Conservation (phyloP, 2,888 invertebrate genomes). For the Erebia palarica region DNA sequence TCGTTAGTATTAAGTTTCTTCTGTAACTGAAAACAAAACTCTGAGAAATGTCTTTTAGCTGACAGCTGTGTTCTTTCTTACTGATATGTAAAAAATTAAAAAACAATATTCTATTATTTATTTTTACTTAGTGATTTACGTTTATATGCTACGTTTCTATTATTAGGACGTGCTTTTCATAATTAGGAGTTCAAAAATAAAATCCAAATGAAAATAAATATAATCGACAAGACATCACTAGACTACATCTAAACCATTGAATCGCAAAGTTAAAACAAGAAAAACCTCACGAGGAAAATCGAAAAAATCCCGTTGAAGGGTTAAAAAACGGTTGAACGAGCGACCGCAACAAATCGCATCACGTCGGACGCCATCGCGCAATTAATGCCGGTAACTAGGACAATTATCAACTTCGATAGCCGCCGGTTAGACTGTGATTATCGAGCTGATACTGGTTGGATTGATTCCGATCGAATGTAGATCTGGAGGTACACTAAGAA, state of each 20-base stretch:
- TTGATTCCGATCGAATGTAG: constrained; percentile 21
- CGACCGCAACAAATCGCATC: constrained; percentile 30
- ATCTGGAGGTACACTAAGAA: constrained; percentile 7
- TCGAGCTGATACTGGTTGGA: constrained; percentile 29
- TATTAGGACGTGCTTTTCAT: background rate
- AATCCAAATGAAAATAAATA: background rate
- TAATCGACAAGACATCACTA: background rate
- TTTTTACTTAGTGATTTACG: too few species aligned
- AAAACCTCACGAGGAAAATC: background rate
- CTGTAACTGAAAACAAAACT: too few species aligned
- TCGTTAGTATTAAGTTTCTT: too few species aligned
- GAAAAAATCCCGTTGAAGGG: constrained; percentile 2
- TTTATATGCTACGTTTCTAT: background rate
- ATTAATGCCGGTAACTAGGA: constrained; percentile 35
- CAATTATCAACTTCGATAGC: constrained; percentile 36
- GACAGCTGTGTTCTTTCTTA: too few species aligned
- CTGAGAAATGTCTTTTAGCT: too few species aligned
- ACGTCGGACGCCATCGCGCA: constrained; percentile 29
- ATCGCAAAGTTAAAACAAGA: constrained; percentile 9
- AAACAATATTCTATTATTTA: too few species aligned
- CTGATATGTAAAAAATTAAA: too few species aligned
- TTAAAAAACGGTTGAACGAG: constrained; percentile 21
- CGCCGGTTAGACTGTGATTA: constrained; percentile 42
- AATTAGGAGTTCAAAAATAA: background rate
- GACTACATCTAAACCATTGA: background rate